Evolutionary conservation across 1,140 invertebrate genomes (phyloP).

Genomic region (Drosophila dunni): DNA sequence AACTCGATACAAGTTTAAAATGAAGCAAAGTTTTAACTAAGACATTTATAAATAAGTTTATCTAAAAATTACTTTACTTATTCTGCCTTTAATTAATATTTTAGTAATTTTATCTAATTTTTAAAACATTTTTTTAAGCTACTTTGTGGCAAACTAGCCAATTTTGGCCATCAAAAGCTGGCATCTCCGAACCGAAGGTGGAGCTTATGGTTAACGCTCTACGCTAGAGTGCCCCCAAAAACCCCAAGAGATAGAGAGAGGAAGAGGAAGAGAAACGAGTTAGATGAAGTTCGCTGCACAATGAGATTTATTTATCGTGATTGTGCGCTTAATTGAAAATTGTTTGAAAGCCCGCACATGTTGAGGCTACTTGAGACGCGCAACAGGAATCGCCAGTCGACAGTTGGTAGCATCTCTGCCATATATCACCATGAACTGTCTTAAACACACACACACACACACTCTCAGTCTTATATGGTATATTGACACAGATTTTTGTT

Average conservation of each 20-base stretch:
- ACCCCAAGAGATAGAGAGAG: background rate
- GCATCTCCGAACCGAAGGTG: slow-evolving; percentile 9
- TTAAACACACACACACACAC: slow-evolving; percentile 21
- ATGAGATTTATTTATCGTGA: slow-evolving; percentile 82
- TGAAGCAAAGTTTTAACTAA: no score
- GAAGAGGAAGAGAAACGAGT: slow-evolving; percentile 2
- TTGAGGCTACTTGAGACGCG: slow-evolving; percentile 27
- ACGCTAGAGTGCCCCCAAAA: background rate
- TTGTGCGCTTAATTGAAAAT: slow-evolving; percentile 82
- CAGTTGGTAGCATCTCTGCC: background rate
- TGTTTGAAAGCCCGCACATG: slow-evolving; percentile 60
- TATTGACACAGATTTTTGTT: slow-evolving; percentile 66
- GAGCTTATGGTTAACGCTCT: slow-evolving; percentile 53
- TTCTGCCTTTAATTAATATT: no score
- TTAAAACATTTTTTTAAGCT: no score
- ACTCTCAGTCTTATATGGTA: slow-evolving; percentile 7
- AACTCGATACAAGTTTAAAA: no score
- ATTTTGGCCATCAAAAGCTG: no score
- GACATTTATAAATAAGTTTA: no score
- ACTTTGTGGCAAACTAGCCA: no score
- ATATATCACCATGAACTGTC: slow-evolving; percentile 69
- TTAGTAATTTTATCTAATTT: no score
- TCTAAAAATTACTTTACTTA: no score
- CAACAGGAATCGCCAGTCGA: slow-evolving; percentile 53
- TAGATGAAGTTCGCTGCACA: slow-evolving; percentile 54